phyloP scores from a whole-genome alignment of 1,140 invertebrate genomes.

The Bombus superbus region DNA sequence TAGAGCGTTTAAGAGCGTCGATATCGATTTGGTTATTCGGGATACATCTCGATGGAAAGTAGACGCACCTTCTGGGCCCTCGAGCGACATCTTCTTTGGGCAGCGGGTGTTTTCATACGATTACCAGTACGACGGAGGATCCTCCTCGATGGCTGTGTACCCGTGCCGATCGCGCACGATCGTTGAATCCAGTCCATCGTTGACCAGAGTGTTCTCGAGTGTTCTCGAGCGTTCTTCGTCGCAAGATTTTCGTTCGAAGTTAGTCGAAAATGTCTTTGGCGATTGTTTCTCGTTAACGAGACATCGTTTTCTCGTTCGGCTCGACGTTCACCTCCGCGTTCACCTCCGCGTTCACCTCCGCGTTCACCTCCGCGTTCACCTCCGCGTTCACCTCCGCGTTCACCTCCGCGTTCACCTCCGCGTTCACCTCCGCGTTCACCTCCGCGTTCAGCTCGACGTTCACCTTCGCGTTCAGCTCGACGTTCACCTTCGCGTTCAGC shows the following conservation, averaged over 20 bases:
- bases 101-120: background rate
- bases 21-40: background rate
- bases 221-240: no score
- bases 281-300: background rate
- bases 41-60: background rate
- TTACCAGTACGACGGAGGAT: background rate
- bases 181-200: constrained; percentile 4
- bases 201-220: background rate
- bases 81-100: constrained; percentile 1
- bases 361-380: no score
- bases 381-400: no score
- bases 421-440: no score
- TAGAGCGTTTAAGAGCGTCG: background rate
- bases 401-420: no score
- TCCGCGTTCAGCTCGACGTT: no score
- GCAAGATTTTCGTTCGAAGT: background rate
- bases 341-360: no score
- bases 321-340: no score
- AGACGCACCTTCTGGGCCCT: background rate
- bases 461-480: no score
- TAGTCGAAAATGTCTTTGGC: background rate
- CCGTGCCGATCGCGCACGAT: no score
- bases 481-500: no score
- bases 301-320: background rate
- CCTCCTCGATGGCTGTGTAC: no score